These are phyloP conservation scores for Bolinopsis microptera DNA, from an alignment of 37 sponge, comb jelly and placozoan species.

Conservation along the genomic window DNA sequence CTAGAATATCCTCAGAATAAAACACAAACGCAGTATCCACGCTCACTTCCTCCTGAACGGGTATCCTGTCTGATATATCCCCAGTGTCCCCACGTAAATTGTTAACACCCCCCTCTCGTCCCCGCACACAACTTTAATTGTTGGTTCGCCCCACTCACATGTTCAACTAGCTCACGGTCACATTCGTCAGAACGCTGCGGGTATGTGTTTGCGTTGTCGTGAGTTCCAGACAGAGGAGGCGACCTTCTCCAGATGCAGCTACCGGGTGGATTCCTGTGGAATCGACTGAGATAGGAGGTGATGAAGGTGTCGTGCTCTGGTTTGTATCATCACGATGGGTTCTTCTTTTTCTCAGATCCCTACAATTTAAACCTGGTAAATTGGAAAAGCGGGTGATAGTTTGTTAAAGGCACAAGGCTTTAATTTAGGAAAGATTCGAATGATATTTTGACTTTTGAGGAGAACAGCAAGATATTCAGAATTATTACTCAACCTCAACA, in stretches of 20 bases:
- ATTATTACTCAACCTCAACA: too few relatives aligned
- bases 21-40: conserved; percentile 73
- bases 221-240: conserved; percentile 72
- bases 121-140: conserved; percentile 83
- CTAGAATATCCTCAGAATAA: conserved; percentile 72
- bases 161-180: conserved; percentile 85
- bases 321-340: conserved; percentile 50
- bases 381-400: background rate
- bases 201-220: conserved; percentile 71
- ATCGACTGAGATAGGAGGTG: conserved; percentile 71
- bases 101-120: conserved; percentile 77
- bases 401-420: background rate
- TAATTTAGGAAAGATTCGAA: background rate
- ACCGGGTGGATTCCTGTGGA: conserved; percentile 69
- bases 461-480: too few relatives aligned
- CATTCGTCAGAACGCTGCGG: conserved; percentile 77
- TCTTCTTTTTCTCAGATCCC: conserved; percentile 75
- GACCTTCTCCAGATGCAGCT: conserved; percentile 87
- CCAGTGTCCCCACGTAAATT: conserved; percentile 89
- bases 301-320: conserved; percentile 79
- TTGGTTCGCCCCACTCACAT: conserved; percentile 76
- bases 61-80: conserved; percentile 79
- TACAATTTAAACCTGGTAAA: conserved; percentile 67
- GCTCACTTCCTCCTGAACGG: conserved; percentile 48
- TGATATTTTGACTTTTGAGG: too few relatives aligned